Conservation (phyloP, 1,140 invertebrate genomes). For the Bombus consobrinus region DNA sequence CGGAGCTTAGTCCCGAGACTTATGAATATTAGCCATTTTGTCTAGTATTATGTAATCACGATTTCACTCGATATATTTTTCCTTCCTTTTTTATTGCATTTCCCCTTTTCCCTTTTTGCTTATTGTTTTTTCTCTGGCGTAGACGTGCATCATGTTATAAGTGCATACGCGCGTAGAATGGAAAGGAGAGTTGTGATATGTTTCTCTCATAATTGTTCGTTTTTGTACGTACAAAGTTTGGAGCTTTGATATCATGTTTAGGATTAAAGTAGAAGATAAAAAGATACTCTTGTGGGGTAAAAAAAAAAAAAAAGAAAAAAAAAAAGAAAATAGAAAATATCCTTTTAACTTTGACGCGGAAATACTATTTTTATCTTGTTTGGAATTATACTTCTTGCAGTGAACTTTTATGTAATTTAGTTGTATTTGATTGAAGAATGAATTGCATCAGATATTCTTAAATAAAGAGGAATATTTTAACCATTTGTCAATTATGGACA, state of each 20-base stretch:
- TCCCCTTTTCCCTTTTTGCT: neutral
- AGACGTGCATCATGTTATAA: neutral
- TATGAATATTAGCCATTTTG: neutral
- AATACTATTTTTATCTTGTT: too few relatives aligned
- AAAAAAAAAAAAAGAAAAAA: too few relatives aligned
- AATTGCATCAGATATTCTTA: too few relatives aligned
- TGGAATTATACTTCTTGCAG: too few relatives aligned
- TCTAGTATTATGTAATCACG: neutral
- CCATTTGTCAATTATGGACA: too few relatives aligned
- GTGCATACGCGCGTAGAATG: too few relatives aligned
- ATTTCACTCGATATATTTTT: neutral
- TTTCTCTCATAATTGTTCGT: neutral
- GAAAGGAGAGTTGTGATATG: neutral
- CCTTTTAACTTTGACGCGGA: too few relatives aligned
- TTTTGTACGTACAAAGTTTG: neutral
- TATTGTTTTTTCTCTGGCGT: neutral
- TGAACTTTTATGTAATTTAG: too few relatives aligned
- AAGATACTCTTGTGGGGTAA: too few relatives aligned
- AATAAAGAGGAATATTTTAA: too few relatives aligned
- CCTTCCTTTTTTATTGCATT: neutral
- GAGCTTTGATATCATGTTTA: neutral
- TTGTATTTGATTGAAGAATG: too few relatives aligned
- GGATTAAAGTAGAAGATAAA: neutral
- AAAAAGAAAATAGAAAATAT: too few relatives aligned
- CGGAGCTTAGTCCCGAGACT: neutral